Evolutionary conservation across 2,113 vertebrate genomes (phyloP).

Genomic region (Aythya baeri): DNA sequence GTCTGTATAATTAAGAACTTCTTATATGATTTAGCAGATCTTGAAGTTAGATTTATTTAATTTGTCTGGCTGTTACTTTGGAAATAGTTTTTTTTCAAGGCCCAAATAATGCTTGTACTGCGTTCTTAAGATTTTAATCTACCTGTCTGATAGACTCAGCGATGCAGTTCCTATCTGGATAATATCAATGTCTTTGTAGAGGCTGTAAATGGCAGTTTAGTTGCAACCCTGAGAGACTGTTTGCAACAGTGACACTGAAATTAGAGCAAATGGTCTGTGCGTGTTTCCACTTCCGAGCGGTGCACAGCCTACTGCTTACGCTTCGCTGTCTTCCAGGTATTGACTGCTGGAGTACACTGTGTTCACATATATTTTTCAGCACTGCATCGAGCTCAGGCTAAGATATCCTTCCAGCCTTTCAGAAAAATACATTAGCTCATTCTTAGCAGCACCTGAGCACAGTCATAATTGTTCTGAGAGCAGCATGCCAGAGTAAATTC

Average conservation of each 20-base stretch:
- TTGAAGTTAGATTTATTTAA: not conserved
- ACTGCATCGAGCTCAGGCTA: not conserved
- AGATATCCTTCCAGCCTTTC: not conserved
- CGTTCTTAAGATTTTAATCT: not conserved
- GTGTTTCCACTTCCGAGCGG: not conserved
- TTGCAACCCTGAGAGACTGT: not conserved
- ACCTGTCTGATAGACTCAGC: not conserved
- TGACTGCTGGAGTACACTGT: not conserved
- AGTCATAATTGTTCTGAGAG: not conserved
- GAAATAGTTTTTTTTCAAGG: not conserved
- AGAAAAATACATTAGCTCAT: not conserved
- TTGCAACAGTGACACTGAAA: not conserved
- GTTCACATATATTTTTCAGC: not conserved
- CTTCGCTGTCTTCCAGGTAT: not conserved
- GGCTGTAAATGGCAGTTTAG: not conserved
- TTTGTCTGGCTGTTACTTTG: not conserved
- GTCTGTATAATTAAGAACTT: not conserved
- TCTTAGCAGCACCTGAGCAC: not conserved
- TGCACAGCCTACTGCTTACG: accelerated
- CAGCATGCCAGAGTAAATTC: not conserved
- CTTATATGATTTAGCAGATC: not conserved
- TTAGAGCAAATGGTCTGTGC: not conserved
- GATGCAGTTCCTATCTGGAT: not conserved
- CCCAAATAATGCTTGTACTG: not conserved
- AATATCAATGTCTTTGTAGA: not conserved